Base-by-base conservation (phyloP, 2,113 vertebrate genomes). In the Actenoides hombroni region DNA sequence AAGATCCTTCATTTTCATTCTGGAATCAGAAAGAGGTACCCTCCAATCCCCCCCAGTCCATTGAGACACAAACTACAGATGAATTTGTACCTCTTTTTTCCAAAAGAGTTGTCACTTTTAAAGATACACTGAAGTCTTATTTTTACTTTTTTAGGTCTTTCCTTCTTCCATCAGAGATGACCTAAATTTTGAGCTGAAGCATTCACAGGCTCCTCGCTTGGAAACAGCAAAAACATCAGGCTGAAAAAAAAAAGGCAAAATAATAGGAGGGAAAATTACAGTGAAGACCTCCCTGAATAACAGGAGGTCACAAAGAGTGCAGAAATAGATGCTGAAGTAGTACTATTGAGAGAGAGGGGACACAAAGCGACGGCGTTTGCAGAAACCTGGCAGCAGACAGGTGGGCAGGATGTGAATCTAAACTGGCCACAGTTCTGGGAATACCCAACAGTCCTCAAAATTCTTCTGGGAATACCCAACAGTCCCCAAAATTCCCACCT, bases 111-210 rank as follows among this genome's bases (percentile, higher is more conserved):
- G 83, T 94, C 95, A 91, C 81, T 91, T 95, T 84, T 84, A 91
- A 86, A 95, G 86, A 79, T 78, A 46, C 49, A 49, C 3, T 76
- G 81, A 82, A 91, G 88, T 88, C 71, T 94, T 87, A 93, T 77
- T 88, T 97, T 96, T 92, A 92, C 90, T 94, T 97, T 54, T 95
- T 84, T 82, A 93, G 90, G 82, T 92, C 84, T 97, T 97, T 94
- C 71, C 80, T 93, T 90, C 26, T 88, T 88, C 67, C 37, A 78
- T 90, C 57, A 37, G 63, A 85, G 93, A 68, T 97, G 97, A 97
- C 92, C 89, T 97, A 97, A 95, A 97, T 96, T 93, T 94, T 77
- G 95, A 95, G 88, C 94, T 95, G 78, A 88, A 71, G 83, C 88
- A 93, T 86, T 94, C 94, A 67, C 70, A 86, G 81, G 86, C 64